Base-by-base conservation (phyloP, 2,888 invertebrate genomes). In the Stenolophus ochropezus region DNA sequence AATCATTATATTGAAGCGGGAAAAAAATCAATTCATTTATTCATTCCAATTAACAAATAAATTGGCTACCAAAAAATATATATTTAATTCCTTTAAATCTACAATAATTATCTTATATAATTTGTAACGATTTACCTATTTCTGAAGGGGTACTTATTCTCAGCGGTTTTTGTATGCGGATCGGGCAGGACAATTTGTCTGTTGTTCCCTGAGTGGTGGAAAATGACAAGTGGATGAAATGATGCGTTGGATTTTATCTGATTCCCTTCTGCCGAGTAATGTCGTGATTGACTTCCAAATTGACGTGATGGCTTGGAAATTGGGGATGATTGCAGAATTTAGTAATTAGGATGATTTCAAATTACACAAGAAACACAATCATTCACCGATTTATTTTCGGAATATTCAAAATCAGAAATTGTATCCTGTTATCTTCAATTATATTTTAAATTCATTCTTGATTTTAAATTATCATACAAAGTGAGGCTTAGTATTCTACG, bases 191-290 rank as follows among this genome's bases (percentile, higher is more conserved):
- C 21, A 61, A 69, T 33, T 11, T 69, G 65, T 69, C 33, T 69
- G 18, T 69, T 69, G 42, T 33, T 69, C 33, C 42, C 65, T 33
- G 33, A 69, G 18, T 27, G 65, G 6, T 14, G 18, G 33, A 42
- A 69, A 33, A 69, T 33, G 65, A 69, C 65, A 69, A 61, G 61
- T 61, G 25, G 23, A 61, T 58, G 11, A 58, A 65, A 65, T 27
- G 65, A 65, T 69, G 65, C 65, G 65, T 16, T 69, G 27, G 65
- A 69, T 69, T 69, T 69, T 69, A 69, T 69, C 65, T 69, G 65
- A 42, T 69, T 69, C 27, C 33, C 8, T 42, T 6, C 33, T 8
- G 33, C 33, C 33, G 33, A 8, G 33, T 42, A 42, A 42, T 42
- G 33, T 33, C 18, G 33, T 69, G 65, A 69, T 69, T 69, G 33